Percentiles rank a stretch among this genome's conserved stretches.
Conservation (phyloP, 2,113 vertebrate species). For the Vombatus ursinus region DNA sequence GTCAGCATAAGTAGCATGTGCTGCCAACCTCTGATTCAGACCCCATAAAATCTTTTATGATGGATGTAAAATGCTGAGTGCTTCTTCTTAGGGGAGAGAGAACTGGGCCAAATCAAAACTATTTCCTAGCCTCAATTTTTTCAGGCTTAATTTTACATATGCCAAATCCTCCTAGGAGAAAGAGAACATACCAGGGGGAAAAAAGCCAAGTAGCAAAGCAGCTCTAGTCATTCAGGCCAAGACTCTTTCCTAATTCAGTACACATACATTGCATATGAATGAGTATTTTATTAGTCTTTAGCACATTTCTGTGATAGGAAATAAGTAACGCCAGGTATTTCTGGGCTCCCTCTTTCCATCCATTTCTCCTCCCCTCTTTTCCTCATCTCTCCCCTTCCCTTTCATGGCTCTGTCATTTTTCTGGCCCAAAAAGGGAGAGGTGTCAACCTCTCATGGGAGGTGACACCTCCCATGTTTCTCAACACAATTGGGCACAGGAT, state of each 20-base stretch:
- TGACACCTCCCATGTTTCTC: not conserved
- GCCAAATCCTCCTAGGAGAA: conserved; percentile 55
- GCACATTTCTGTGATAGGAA: not conserved
- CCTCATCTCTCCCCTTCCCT: not conserved
- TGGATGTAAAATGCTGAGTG: conserved; percentile 54
- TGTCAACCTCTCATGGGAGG: too few relatives aligned
- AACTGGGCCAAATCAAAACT: not conserved
- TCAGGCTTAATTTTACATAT: not conserved
- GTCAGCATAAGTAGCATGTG: conserved; percentile 43
- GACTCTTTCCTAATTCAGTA: not conserved
- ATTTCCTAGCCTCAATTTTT: not conserved
- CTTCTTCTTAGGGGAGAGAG: not conserved
- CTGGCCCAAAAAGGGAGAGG: not conserved
- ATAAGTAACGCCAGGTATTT: not conserved
- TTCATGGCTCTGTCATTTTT: not conserved
- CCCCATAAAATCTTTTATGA: conserved; percentile 73
- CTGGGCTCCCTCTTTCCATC: not conserved
- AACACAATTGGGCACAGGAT: not conserved
- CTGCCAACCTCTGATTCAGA: conserved; percentile 68
- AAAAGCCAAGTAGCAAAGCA: conserved; percentile 18
- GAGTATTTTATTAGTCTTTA: not conserved
- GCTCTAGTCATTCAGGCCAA: conserved; percentile 22
- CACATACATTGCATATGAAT: not conserved
- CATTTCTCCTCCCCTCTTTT: not conserved
- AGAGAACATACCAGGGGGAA: conserved; percentile 4